Base-by-base conservation (phyloP, 30 jellyfish, hydroid and myxozoan species). In the Hydractinia symbiolongicarpus region DNA sequence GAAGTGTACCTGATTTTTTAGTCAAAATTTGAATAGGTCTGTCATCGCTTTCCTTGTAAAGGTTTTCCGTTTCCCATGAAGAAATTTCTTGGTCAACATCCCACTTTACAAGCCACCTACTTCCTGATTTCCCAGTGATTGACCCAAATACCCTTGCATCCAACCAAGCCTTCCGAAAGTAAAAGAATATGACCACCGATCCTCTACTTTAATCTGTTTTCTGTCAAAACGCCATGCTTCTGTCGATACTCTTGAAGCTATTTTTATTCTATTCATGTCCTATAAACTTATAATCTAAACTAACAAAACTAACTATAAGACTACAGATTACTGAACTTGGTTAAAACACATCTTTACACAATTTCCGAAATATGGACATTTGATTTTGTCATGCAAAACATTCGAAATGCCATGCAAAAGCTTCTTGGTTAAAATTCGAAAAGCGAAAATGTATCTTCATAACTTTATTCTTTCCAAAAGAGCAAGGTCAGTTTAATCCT, bases 151-250 rank as follows among this genome's bases (percentile, higher is more conserved):
- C 80, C 8, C 80, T 13, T 6, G 69, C 80, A n/a, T 71, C 80
- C 8, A 55, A 6, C 67, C 80, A 71, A 8, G 9, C n/a, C 9
- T 71, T 20, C 7, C 80, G 6, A 50, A 71, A 71, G 54, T 8
- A n/a, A n/a, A 7, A 7, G 9, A 8, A 71, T 9, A 71, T 10
- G 13, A 9, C 80, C 80, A 71, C 9, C 80, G 7, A 11, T 71
- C 80, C 8, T 9, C 80, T 9, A n/a, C 56, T 14, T 20, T 71
- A n/a, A 8, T 50, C 9, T 7, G 14, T 13, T 15, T 13, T n/a
- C 61, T 30, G 61, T 71, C 67, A 53, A 71, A 71, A 19, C 80
- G 50, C 80, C 80, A 71, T 19, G 80, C 80, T 50, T 71, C 80
- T n/a, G 80, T 71, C 8, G 80, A 71, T 9, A 71, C 67, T 71